Evolutionary conservation across 2,888 invertebrate genomes (phyloP), one percentile per base, ranked within the genome.

Genomic region (Embidobia sp.): DNA sequence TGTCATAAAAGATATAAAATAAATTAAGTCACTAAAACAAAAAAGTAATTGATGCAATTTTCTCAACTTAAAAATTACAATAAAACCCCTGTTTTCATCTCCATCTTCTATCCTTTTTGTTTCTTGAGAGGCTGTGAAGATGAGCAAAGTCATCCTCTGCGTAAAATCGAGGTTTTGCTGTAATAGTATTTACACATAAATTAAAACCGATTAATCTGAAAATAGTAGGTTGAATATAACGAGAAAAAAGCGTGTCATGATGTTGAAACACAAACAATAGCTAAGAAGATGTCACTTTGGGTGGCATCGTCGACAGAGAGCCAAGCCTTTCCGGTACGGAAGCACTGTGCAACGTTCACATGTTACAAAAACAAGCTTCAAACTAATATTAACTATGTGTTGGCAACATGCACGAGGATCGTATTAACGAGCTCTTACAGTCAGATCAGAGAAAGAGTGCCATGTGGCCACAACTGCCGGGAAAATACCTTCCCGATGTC

Each of bases 321-420:
- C 11, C 44, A 49, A 63, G 57, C 22, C 55, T 75, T 78, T 75
- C 75, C 75, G 77, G 81, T 77, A 57, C 77, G 81, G 79, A 81
- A 80, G 75, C 64, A 40, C 57, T 67, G 75, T 75, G 67, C 78
- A 75, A 64, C 74, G 74, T 77, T 81, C 85, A 83, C 81, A 82
- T 82, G 85, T 87, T 86, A 86, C 84, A 87, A 88, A 85, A 88
- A 88, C 87, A 88, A 86, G 85, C 85, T 84, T 83, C 80, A 86
- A 86, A 87, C 87, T 88, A 88, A 88, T 88, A 88, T 88, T 88
- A 88, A 88, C 88, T 87, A 84, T 83, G 85, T 82, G 87, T 85
- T 87, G 87, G 88, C 88, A 87, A 88, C 87, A 88, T 86, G 83
- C 85, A 86, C 84, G 83, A 82, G 84, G 85, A 86, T 86, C 85